phyloP scores from a whole-genome alignment of 2,113 vertebrate genomes.

The Chionis minor region DNA sequence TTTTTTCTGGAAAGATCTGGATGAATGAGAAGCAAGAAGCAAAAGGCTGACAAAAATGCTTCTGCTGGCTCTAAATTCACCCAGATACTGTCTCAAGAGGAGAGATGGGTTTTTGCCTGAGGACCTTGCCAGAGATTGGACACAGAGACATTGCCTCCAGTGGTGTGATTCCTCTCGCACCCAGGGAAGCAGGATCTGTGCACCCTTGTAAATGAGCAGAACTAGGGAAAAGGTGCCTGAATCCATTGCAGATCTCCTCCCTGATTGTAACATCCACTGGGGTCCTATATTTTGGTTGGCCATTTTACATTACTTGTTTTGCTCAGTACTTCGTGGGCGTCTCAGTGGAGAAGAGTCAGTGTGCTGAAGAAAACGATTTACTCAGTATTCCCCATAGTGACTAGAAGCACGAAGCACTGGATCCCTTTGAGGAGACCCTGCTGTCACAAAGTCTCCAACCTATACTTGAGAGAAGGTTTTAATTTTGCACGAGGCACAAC shows the following conservation, averaged over 20 bases:
- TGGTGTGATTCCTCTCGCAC: background rate
- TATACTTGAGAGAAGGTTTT: background rate
- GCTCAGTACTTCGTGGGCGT: background rate
- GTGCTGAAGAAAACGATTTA: background rate
- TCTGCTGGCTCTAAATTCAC: background rate
- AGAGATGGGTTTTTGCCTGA: background rate
- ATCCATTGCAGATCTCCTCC: accelerated
- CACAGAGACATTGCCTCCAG: background rate
- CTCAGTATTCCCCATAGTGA: background rate
- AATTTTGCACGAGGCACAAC: background rate
- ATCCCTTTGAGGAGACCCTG: background rate
- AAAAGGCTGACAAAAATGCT: background rate
- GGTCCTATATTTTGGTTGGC: background rate
- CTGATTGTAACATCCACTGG: background rate
- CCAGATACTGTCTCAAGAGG: background rate
- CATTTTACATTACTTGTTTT: background rate
- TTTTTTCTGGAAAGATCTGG: background rate
- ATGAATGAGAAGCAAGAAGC: background rate
- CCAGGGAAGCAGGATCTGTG: background rate
- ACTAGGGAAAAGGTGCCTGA: background rate
- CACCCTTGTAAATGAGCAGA: background rate
- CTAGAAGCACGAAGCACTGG: background rate
- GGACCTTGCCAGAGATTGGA: background rate
- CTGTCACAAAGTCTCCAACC: background rate
- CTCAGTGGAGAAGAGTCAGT: background rate